Conservation (phyloP, 2,888 invertebrate genomes). For the Oligia fasciuncula region DNA sequence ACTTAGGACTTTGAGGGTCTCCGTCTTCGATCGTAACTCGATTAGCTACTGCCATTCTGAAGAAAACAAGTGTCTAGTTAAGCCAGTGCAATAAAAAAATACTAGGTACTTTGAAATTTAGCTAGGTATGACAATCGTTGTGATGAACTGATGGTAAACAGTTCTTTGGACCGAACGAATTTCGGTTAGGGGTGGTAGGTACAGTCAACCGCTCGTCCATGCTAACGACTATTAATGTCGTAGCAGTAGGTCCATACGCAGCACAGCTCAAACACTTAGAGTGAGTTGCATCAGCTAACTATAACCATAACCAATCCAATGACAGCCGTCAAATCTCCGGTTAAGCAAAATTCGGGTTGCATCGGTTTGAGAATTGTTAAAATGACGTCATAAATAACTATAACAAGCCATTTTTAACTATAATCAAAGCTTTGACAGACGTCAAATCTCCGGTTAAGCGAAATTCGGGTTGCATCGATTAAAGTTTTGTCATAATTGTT, state of each 20-base stretch:
- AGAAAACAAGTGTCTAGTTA: not conserved
- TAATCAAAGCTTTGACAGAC: too few relatives aligned
- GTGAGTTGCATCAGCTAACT: too few relatives aligned
- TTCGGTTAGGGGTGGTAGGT: not conserved
- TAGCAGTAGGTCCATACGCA: not conserved
- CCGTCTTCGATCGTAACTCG: slow-evolving; percentile 7
- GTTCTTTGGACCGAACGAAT: not conserved
- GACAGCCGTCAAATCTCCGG: too few relatives aligned
- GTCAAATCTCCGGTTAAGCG: too few relatives aligned
- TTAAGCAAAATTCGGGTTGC: too few relatives aligned
- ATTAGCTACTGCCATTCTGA: slow-evolving; percentile 9
- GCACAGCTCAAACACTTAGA: not conserved
- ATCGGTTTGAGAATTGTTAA: too few relatives aligned
- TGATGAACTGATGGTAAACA: not conserved
- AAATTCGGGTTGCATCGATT: too few relatives aligned
- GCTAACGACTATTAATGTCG: not conserved
- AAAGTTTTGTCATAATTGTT: too few relatives aligned
- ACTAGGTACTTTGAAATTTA: not conserved
- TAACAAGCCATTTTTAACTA: too few relatives aligned
- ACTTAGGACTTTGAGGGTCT: slow-evolving; percentile 1
- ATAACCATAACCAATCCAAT: too few relatives aligned
- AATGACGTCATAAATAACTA: too few relatives aligned
- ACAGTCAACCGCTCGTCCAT: not conserved
- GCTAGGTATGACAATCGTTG: not conserved
- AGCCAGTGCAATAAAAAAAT: not conserved